Evolutionary conservation across 2,797 vertebrate genomes (phyloP).

Genomic region (Thripadectes ignobilis): DNA sequence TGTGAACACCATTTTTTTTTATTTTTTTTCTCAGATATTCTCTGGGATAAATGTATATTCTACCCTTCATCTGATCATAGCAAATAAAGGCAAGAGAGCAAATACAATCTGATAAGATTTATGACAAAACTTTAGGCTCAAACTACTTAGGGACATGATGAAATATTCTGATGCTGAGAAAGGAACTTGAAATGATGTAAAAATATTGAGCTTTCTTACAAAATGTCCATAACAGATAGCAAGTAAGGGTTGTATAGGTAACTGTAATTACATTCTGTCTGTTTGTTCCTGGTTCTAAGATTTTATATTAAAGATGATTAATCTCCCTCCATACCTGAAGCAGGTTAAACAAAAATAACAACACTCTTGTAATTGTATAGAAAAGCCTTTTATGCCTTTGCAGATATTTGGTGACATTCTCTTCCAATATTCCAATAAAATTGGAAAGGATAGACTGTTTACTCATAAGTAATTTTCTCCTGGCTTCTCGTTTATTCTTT

Average conservation of each 20-base stretch:
- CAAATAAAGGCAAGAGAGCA: background rate
- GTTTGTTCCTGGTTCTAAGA: background rate
- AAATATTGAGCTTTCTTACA: background rate
- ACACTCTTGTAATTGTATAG: background rate
- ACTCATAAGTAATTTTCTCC: too few relatives aligned
- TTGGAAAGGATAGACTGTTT: too few relatives aligned
- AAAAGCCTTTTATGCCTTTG: background rate
- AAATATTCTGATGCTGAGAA: background rate
- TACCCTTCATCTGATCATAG: background rate
- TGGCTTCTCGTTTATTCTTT: too few relatives aligned
- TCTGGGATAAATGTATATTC: background rate
- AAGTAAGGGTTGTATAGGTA: background rate
- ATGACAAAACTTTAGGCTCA: background rate
- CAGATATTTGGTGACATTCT: background rate
- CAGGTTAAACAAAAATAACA: background rate
- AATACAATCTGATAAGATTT: background rate
- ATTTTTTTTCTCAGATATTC: background rate
- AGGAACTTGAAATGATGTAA: background rate
- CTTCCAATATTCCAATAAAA: too few relatives aligned
- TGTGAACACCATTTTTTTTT: background rate
- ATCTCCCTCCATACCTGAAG: background rate
- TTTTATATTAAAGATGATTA: background rate
- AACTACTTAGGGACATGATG: background rate
- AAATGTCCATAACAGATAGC: background rate
- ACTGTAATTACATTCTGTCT: background rate